Percentiles rank a stretch among this genome's conserved stretches.
Evolutionary conservation across 2,888 invertebrate genomes (phyloP).

Genomic region (Xestobium rufovillosum): DNA sequence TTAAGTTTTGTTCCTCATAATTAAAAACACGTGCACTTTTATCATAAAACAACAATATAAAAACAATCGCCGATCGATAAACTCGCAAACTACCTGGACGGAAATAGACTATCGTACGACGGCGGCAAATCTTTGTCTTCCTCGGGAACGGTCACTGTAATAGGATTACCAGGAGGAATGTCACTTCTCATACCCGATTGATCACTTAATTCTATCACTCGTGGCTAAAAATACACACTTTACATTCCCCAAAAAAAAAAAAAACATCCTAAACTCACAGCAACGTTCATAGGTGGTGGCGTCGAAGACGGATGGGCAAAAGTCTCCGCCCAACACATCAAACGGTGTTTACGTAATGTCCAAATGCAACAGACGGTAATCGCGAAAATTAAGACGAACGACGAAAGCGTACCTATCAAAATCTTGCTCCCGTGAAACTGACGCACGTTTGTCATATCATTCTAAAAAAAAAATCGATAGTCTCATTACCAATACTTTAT

Average conservation of each 20-base stretch:
- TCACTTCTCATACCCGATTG: too few species aligned
- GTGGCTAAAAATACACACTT: not conserved
- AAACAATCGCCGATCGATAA: too few species aligned
- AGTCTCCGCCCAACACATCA: not conserved
- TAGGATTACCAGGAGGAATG: not conserved
- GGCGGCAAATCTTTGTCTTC: constrained; percentile 50
- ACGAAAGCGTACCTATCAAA: not conserved
- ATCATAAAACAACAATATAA: too few species aligned
- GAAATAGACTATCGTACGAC: constrained; percentile 50
- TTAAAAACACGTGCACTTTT: too few species aligned
- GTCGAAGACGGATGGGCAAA: not conserved
- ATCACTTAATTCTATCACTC: constrained; percentile 1
- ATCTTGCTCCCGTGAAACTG: not conserved
- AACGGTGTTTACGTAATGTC: not conserved
- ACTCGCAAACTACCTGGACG: constrained; percentile 25
- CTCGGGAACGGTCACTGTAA: constrained; percentile 33
- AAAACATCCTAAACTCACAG: too few species aligned
- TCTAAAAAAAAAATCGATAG: too few species aligned
- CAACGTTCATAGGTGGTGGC: too few species aligned
- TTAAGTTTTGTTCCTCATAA: too few species aligned
- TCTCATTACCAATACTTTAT: too few species aligned
- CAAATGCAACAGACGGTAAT: not conserved
- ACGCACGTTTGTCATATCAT: not conserved
- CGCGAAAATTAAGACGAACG: not conserved
- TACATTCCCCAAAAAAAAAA: too few species aligned